A percentile compares a stretch with the other conserved stretches of the same genome.
Evolutionary conservation across 2,113 vertebrate genomes (phyloP).

Genomic region (Clarias macrocephalus): DNA sequence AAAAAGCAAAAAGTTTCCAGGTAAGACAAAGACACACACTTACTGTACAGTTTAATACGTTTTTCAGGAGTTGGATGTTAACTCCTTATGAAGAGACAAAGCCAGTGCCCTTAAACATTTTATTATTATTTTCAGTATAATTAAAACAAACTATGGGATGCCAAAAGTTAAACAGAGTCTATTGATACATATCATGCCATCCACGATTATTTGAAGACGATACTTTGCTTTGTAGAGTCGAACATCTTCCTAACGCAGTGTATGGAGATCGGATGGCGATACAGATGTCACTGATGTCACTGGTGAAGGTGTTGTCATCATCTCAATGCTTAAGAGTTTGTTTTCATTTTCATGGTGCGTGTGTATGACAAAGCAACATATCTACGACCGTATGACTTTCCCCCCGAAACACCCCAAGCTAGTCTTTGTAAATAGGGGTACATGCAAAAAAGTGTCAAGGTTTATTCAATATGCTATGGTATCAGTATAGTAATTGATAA

Average conservation of each 20-base stretch:
- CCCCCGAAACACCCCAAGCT: neutral
- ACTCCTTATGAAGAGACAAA: conserved; percentile 35
- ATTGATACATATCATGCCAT: conserved; percentile 67
- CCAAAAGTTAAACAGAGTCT: conserved; percentile 62
- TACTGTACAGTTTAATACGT: neutral
- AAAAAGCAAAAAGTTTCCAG: neutral
- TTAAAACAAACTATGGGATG: conserved; percentile 65
- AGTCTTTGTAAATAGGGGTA: conserved; percentile 58
- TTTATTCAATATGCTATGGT: conserved; percentile 37
- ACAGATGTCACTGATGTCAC: conserved; percentile 24
- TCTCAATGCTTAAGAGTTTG: neutral
- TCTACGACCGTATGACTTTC: neutral
- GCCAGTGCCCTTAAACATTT: conserved; percentile 52
- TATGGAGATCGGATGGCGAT: conserved; percentile 17
- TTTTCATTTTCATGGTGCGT: neutral
- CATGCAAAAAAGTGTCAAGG: conserved; percentile 63
- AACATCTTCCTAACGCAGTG: conserved; percentile 38
- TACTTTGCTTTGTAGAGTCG: conserved; percentile 58
- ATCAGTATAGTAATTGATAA: conserved; percentile 31
- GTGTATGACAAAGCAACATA: conserved; percentile 14
- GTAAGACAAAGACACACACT: conserved; percentile 30
- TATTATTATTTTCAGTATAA: conserved; percentile 52
- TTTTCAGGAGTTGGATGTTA: neutral
- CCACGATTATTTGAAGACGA: conserved; percentile 60
- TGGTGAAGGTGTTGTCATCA: conserved; percentile 8